Percentiles rank a stretch among this genome's conserved stretches.
phyloP scores from a whole-genome alignment of 2,888 invertebrate genomes.

The Argyresthia albistria region DNA sequence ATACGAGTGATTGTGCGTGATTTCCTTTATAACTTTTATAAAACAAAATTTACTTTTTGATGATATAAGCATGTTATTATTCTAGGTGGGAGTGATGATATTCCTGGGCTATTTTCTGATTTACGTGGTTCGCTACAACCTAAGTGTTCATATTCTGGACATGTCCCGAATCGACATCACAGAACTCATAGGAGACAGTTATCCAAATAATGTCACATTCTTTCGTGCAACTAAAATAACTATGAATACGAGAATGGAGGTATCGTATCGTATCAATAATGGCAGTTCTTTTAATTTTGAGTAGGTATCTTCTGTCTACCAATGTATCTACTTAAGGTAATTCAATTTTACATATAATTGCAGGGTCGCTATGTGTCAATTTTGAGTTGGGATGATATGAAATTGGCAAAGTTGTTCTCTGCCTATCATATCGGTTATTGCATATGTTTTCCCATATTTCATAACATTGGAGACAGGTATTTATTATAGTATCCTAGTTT shows the following conservation, averaged over 20 bases:
- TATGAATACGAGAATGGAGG: no score
- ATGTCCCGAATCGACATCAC: conserved; percentile 33
- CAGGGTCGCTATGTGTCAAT: conserved; percentile 33
- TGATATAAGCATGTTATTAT: conserved; percentile 5
- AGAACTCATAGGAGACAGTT: no score
- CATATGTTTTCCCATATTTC: conserved; percentile 59
- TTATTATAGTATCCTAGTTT: no score
- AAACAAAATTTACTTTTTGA: no score
- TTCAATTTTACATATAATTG: conserved; percentile 12
- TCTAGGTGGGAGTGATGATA: conserved; percentile 66
- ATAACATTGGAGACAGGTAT: conserved; percentile 52
- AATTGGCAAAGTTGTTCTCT: conserved; percentile 43
- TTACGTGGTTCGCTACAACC: conserved; percentile 48
- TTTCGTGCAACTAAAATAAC: no score
- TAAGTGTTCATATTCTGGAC: conserved; percentile 60
- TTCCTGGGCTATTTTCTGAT: conserved; percentile 68
- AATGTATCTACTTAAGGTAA: no score
- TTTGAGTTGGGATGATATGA: conserved; percentile 48
- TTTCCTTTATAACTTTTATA: no score
- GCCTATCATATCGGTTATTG: conserved; percentile 60
- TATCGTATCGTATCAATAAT: no score
- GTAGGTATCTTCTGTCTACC: no score
- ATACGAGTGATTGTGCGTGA: background rate
- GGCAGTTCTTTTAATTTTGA: no score
- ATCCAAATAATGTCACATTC: no score